phyloP scores from a whole-genome alignment of 1,140 invertebrate species.

The Proales similis region DNA sequence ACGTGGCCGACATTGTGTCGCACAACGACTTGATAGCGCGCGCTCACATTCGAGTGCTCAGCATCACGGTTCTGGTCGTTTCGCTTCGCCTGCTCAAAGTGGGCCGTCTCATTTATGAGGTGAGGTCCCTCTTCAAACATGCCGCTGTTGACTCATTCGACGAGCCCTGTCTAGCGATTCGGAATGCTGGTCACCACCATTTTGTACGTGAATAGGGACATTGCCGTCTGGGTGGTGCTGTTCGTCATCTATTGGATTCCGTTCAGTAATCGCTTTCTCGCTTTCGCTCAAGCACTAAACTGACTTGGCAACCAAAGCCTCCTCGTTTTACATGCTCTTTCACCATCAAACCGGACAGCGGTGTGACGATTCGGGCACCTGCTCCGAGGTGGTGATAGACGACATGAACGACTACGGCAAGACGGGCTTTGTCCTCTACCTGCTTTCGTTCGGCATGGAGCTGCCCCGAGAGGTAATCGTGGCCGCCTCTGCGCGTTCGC shows the following conservation, averaged over 20 bases:
- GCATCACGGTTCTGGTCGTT: not conserved
- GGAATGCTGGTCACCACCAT: conserved; percentile 18
- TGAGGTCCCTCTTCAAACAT: not conserved
- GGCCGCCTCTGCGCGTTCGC: too few relatives aligned
- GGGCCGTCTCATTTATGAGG: not conserved
- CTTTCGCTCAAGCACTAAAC: too few relatives aligned
- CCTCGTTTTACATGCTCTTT: too few relatives aligned
- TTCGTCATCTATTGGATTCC: not conserved
- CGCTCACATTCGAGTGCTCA: not conserved
- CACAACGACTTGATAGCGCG: conserved; percentile 9
- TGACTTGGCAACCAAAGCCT: too few relatives aligned
- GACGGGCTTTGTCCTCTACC: not conserved
- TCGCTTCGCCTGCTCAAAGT: not conserved
- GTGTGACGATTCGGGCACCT: too few relatives aligned
- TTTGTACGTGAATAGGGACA: conserved; percentile 5
- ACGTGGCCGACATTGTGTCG: not conserved
- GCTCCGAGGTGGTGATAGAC: too few relatives aligned
- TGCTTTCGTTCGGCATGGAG: not conserved
- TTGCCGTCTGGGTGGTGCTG: not conserved
- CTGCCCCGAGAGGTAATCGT: too few relatives aligned
- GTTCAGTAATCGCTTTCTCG: conserved; percentile 6
- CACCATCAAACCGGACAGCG: too few relatives aligned
- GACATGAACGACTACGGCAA: not conserved
- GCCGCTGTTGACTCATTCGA: not conserved
- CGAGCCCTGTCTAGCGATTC: too few relatives aligned